Conservation (phyloP, 2,113 vertebrate species). For the Platanista minor region DNA sequence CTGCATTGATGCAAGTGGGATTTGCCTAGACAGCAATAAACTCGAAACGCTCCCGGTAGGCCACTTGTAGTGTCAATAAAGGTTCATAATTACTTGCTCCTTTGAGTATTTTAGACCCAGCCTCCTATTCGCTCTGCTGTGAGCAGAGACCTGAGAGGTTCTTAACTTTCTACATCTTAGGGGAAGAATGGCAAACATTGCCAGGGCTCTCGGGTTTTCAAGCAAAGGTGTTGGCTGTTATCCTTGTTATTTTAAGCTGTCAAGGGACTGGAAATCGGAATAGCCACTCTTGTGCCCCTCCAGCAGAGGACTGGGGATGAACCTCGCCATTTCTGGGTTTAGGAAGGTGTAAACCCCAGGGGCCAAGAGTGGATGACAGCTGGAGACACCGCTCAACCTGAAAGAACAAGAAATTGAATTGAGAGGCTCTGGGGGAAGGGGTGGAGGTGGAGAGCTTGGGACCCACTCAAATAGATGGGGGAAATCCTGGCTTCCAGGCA, state of each 20-base stretch:
- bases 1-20: slow-evolving; percentile 18
- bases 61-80: slow-evolving; percentile 66
- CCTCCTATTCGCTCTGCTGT: background rate
- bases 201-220: background rate
- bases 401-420: background rate
- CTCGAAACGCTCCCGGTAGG: slow-evolving; percentile 35
- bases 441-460: background rate
- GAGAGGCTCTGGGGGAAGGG: background rate
- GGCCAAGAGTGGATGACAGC: background rate
- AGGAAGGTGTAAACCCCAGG: background rate
- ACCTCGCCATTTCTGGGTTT: background rate
- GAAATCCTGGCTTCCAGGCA: background rate
- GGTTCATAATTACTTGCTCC: slow-evolving; percentile 61
- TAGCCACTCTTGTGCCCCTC: too few relatives aligned
- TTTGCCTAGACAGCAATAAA: slow-evolving; percentile 64
- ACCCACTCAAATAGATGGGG: accelerated
- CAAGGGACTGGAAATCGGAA: background rate
- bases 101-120: slow-evolving; percentile 53
- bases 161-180: background rate
- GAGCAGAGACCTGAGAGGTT: background rate
- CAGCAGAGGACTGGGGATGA: background rate
- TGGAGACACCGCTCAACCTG: background rate
- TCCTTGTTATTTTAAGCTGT: background rate
- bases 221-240: background rate
- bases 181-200: background rate